Conservation (phyloP, 2,113 vertebrate species). For the Machaerirhynchus nigripectus region DNA sequence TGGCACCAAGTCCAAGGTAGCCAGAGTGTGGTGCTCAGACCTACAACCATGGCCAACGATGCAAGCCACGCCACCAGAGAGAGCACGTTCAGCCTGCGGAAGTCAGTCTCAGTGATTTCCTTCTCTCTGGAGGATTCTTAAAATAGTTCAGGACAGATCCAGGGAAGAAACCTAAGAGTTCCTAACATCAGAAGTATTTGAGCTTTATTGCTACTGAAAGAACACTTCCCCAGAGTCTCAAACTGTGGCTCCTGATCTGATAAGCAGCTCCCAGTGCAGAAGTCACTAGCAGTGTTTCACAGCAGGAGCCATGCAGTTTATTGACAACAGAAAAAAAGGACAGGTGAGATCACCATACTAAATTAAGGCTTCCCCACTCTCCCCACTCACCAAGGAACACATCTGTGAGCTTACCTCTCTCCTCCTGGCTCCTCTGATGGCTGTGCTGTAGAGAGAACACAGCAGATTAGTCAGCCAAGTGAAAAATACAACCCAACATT, state of each 20-base stretch:
- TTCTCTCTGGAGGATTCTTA: not conserved
- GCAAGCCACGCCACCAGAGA: not conserved
- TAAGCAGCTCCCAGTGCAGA: not conserved
- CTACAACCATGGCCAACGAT: not conserved
- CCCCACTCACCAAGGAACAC: not conserved
- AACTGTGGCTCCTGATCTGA: not conserved
- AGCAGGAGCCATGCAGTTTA: not conserved
- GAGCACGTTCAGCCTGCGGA: not conserved
- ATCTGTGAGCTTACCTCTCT: constrained; percentile 54
- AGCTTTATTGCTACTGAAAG: not conserved
- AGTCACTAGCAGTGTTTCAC: not conserved
- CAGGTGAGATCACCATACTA: not conserved
- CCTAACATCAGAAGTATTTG: not conserved
- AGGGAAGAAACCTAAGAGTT: not conserved
- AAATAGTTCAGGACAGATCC: not conserved
- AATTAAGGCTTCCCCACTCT: not conserved
- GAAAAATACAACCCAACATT: not conserved
- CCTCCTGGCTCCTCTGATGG: constrained; percentile 46
- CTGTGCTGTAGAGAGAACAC: constrained; percentile 52
- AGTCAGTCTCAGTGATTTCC: not conserved
- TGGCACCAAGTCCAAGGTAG: not conserved
- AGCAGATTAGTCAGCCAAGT: not conserved
- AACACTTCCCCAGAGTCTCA: not conserved
- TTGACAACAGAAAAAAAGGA: not conserved
- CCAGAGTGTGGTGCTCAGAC: not conserved